phyloP scores from a whole-genome alignment of 2,888 invertebrate species.

The Meteorus colon region DNA sequence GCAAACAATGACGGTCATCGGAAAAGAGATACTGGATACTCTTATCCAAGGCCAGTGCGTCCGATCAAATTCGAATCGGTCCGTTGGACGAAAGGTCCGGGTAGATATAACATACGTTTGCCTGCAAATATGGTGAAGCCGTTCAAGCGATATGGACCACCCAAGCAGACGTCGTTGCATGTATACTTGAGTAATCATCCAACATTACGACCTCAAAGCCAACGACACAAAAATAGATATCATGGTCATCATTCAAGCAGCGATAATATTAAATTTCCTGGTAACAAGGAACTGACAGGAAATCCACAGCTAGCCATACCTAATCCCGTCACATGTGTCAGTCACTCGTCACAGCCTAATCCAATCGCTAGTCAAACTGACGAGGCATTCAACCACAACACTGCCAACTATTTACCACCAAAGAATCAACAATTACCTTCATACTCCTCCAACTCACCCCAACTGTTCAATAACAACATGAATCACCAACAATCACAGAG shows the following conservation, averaged over 20 bases:
- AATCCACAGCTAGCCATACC: constrained; percentile 58
- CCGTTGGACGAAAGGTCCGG: neutral
- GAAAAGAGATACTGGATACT: constrained; percentile 65
- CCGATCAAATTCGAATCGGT: constrained; percentile 15
- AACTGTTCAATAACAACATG: constrained; percentile 37
- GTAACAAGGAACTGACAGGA: constrained; percentile 39
- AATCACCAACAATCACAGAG: constrained; percentile 45
- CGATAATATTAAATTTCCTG: constrained; percentile 46
- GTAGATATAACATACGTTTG: constrained; percentile 50
- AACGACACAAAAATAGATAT: constrained; percentile 48
- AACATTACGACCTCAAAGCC: constrained; percentile 23
- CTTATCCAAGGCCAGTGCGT: constrained; percentile 57
- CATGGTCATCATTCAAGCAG: constrained; percentile 43
- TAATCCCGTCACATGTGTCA: constrained; percentile 58
- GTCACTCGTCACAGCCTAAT: constrained; percentile 58
- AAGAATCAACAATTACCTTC: constrained; percentile 66
- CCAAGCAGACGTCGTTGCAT: constrained; percentile 45
- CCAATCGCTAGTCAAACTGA: constrained; percentile 69
- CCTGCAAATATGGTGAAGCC: constrained; percentile 53
- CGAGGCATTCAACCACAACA: constrained; percentile 64
- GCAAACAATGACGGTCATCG: constrained; percentile 56
- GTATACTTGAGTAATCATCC: constrained; percentile 35
- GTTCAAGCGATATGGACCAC: constrained; percentile 65
- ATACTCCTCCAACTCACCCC: constrained; percentile 42
- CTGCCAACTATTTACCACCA: constrained; percentile 69